Conservation (phyloP, 1,140 invertebrate species). For the Tyrophagus putrescentiae region DNA sequence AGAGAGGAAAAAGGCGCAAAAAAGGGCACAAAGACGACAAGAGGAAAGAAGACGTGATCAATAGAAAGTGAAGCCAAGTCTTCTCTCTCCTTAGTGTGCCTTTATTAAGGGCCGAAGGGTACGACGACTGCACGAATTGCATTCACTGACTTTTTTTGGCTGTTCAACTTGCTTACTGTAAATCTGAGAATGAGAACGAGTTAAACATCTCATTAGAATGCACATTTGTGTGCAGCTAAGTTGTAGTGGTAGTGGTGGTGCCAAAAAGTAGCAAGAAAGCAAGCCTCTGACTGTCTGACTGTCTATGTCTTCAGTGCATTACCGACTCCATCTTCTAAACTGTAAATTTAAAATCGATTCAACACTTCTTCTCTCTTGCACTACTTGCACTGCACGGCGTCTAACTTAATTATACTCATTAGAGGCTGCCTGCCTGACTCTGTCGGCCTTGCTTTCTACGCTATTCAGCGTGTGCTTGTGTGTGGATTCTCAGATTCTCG, state of each 20-base stretch:
- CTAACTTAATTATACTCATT: slow-evolving; percentile 16
- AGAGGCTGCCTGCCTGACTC: slow-evolving; percentile 4
- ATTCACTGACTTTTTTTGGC: too few species aligned
- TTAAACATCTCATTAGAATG: slow-evolving; percentile 7
- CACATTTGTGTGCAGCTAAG: neutral
- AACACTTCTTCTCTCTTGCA: too few species aligned
- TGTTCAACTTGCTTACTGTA: too few species aligned
- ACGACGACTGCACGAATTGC: too few species aligned
- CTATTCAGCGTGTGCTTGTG: too few species aligned
- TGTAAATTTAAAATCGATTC: slow-evolving; percentile 16
- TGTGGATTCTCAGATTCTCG: too few species aligned
- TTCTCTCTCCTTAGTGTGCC: too few species aligned
- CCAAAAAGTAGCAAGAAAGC: neutral
- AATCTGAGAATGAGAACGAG: too few species aligned
- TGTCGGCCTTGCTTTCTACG: too few species aligned
- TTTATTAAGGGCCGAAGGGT: too few species aligned
- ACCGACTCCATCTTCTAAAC: neutral
- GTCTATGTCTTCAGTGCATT: slow-evolving; percentile 9
- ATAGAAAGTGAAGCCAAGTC: neutral
- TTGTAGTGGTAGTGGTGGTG: neutral
- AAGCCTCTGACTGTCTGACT: too few species aligned
- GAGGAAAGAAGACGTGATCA: neutral
- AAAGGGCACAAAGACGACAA: neutral
- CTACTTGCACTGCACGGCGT: neutral
- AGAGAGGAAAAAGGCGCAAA: too few species aligned